Evolutionary conservation across 2,888 invertebrate species (phyloP), one percentile per base, ranked within the genome.

Genomic region (Nysson spinosus): DNA sequence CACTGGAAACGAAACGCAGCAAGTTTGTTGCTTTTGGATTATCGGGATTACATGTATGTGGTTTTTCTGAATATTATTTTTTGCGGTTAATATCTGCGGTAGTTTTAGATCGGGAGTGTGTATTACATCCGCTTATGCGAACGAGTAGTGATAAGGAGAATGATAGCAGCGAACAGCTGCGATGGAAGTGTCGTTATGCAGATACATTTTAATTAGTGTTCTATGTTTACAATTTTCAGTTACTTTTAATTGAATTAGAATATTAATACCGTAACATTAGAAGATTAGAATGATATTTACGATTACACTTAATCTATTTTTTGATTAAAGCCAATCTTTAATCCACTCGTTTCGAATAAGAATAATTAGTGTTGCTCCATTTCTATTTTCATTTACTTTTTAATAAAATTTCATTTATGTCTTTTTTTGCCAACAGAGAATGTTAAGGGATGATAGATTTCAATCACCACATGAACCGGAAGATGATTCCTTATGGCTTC

Each of bases 401-500:
- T 7, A 35, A 35, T n/a, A n/a, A 16, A 3, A 35, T 35, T 35
- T 35, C 5, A 17, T 17, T 16, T 16, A 9, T 7, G 14, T 1
- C 1, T 17, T n/a, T 44, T 9, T 28, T 9, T 6, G 1, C 22
- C 26, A 40, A 0, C 86, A 97, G 97, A 94, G 94, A 91, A 92
- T 97, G 78, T 91, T 97, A 19, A 92, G 95, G 71, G 97, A 98
- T 88, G 96, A 96, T 84, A 90, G 96, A 56, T 97, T 97, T 85
- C 96, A 96, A 85, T 92, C 96, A 12, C 95, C 95, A 17, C 92
- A 94, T 70, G 97, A 97, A 84, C 95, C 95, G 0, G 96, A 97
- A 88, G 95, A 96, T 85, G 96, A 97, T 88, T 96, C 96, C 0
- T 89, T 95, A 39, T 97, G 97, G 96, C 89, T 97, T 83, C 96